Base-by-base conservation (phyloP, 1,140 invertebrate genomes). In the Physella acuta region DNA sequence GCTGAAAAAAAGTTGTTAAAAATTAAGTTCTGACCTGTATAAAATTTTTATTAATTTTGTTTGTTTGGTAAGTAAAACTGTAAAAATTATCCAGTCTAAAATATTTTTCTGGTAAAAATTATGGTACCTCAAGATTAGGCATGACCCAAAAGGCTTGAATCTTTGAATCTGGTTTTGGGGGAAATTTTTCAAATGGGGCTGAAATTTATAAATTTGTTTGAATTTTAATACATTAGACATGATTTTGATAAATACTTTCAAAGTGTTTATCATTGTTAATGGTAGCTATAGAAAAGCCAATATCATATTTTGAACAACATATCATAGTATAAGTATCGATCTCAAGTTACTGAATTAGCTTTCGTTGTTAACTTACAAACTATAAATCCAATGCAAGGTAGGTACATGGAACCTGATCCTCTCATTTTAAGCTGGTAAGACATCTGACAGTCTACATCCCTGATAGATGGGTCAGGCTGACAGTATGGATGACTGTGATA, bases 351-450 rank as follows among this genome's bases (percentile, higher is more conserved):
- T n/a, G n/a, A n/a, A n/a, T n/a, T n/a, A n/a, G n/a, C 24, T 5
- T 44, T 5, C 24, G 4, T 2, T n/a, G n/a, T 4, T 20, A 1
- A 73, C 82, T 84, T 87, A 96, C 94, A 95, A 72, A 93, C 91
- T 82, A 97, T 97, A 33, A 97, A 87, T 56, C 94, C 94, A 75
- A 98, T 89, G 79, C 94, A 97, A 4, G 95, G 95, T 52, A 92
- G 92, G 78, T 97, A 97, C 72, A 92, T 91, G 86, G 95, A 93
- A 69, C 90, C 92, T 5, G 90, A 89, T 0, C 94, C 94, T 77
- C 94, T 93, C 92, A 97, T 93, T 82, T 91, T 92, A 59, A 97
- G 92, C 87, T 98, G 93, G 87, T 97, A 96, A 76, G 96, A 94
- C 66, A 97, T 86, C 82, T 98, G 95, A 72, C 92, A 90, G 79